phyloP scores from a whole-genome alignment of 2,888 invertebrate genomes.

The Cryptus viduatorius region DNA sequence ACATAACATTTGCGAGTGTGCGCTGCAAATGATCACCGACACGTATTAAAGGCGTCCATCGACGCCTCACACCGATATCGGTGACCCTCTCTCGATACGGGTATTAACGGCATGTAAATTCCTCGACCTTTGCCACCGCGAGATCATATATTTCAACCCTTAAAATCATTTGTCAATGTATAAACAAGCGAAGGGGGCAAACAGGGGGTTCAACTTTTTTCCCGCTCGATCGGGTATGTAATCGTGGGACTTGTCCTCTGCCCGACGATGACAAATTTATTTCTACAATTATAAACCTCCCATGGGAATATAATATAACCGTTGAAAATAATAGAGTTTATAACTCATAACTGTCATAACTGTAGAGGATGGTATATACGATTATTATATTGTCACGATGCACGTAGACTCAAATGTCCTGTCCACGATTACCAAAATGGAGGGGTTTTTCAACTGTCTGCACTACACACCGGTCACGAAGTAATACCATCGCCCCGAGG shows the following conservation, averaged over 20 bases:
- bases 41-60: constrained; percentile 58
- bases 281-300: constrained; percentile 56
- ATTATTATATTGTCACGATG: constrained; percentile 52
- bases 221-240: constrained; percentile 18
- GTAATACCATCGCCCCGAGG: constrained; percentile 61
- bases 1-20: constrained; percentile 28
- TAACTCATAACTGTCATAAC: constrained; percentile 46
- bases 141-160: constrained; percentile 63
- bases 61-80: constrained; percentile 31
- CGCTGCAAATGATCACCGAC: constrained; percentile 18
- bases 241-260: constrained; percentile 36
- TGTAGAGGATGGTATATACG: constrained; percentile 34
- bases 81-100: constrained; percentile 60
- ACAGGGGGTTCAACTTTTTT: constrained; percentile 3
- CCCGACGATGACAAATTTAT: constrained; percentile 58
- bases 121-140: constrained; percentile 57
- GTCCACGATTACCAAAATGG: constrained; percentile 44
- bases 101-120: constrained; percentile 57
- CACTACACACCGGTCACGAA: constrained; percentile 54
- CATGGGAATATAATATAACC: constrained; percentile 51
- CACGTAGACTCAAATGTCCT: constrained; percentile 15
- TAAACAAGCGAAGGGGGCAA: not conserved
- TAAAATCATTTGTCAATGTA: constrained; percentile 64
- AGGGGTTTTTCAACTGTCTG: constrained; percentile 29
- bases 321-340: constrained; percentile 55